Evolutionary conservation across 2,797 vertebrate genomes (phyloP).

Genomic region (Anableps anableps): DNA sequence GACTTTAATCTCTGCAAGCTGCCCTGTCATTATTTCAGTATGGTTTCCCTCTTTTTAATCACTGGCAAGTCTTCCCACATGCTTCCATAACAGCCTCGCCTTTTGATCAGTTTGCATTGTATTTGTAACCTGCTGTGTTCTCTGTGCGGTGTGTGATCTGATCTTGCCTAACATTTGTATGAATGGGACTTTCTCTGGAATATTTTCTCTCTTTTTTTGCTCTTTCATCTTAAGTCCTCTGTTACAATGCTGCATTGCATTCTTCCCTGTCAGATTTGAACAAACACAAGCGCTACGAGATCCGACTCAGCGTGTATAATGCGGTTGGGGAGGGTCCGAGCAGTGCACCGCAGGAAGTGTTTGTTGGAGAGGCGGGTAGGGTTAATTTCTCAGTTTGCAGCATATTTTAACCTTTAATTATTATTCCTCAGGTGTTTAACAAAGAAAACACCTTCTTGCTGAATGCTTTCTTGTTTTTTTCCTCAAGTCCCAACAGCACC

Average conservation of each 20-base stretch:
- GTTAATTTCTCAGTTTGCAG: conserved; percentile 68
- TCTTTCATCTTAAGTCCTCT: conserved; percentile 55
- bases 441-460: background rate
- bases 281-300: conserved; percentile 96
- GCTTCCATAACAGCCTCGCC: conserved; percentile 53
- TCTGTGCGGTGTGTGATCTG: conserved; percentile 44
- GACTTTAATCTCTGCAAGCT: conserved; percentile 63
- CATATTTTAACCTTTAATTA: conserved; percentile 4
- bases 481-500: conserved; percentile 89
- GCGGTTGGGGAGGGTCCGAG: conserved; percentile 92
- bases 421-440: background rate
- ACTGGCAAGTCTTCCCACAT: conserved; percentile 53
- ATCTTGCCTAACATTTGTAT: conserved; percentile 48
- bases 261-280: conserved; percentile 85
- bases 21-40: conserved; percentile 51
- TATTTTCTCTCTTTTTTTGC: conserved; percentile 29
- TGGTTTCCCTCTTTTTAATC: conserved; percentile 61
- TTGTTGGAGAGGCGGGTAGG: conserved; percentile 95
- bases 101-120: conserved; percentile 50
- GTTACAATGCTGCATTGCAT: conserved; percentile 41
- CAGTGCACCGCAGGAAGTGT: conserved; percentile 93
- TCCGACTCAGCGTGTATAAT: conserved; percentile 94
- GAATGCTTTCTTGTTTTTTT: background rate
- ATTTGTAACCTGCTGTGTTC: conserved; percentile 34
- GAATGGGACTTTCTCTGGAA: conserved; percentile 39